A percentile compares a stretch with the other conserved stretches of the same genome.
Evolutionary conservation across 1,140 invertebrate genomes (phyloP).

Genomic region (Leptinotarsa defecta): DNA sequence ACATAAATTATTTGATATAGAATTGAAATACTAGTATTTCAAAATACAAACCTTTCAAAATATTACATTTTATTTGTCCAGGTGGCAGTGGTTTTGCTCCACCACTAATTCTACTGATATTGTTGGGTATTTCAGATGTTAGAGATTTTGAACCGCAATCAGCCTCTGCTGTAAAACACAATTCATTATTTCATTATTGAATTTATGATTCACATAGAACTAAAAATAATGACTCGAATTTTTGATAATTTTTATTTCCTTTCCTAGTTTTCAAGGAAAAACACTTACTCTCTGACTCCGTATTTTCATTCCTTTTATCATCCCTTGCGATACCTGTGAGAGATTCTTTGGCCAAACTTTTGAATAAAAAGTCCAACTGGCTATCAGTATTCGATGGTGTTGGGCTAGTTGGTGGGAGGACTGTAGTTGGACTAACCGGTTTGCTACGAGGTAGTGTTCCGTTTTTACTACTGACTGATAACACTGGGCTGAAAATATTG

Average conservation of each 20-base stretch:
- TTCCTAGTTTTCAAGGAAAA: neutral
- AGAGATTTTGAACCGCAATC: constrained; percentile 60
- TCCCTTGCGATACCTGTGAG: constrained; percentile 49
- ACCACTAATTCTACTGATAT: constrained; percentile 65
- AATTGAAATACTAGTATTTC: neutral
- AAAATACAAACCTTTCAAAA: constrained; percentile 76
- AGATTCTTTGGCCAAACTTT: constrained; percentile 65
- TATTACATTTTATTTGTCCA: constrained; percentile 92
- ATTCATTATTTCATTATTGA: neutral
- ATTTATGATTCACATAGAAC: neutral
- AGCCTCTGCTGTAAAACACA: constrained; percentile 33
- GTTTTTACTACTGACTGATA: constrained; percentile 45
- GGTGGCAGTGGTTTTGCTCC: constrained; percentile 74
- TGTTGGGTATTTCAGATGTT: constrained; percentile 68
- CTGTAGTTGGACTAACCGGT: constrained; percentile 33
- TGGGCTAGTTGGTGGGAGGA: constrained; percentile 45
- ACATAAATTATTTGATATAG: constrained; percentile 19
- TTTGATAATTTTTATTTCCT: neutral
- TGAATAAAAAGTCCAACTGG: constrained; percentile 66
- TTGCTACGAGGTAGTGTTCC: constrained; percentile 47
- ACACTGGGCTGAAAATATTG: constrained; percentile 44
- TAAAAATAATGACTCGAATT: neutral
- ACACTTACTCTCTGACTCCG: constrained; percentile 56
- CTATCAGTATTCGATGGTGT: constrained; percentile 57
- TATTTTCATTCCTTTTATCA: constrained; percentile 48